These are phyloP conservation scores for Gerosis bhagava DNA, from an alignment of 2,888 invertebrate species.

Conservation along the genomic window DNA sequence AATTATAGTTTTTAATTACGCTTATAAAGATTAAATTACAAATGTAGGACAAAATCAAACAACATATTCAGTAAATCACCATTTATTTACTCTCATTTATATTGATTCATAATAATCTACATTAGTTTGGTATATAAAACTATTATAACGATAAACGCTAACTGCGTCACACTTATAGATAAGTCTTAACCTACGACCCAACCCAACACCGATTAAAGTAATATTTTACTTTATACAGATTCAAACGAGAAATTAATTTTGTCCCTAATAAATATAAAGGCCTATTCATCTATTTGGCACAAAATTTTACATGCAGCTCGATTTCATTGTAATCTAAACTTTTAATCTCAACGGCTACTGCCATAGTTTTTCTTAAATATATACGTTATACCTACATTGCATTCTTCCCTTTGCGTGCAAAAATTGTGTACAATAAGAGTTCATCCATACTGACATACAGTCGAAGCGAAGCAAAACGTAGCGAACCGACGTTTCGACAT, in stretches of 20 bases:
- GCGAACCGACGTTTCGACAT: too few relatives aligned
- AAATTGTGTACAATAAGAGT: not conserved
- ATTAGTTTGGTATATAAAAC: constrained; percentile 73
- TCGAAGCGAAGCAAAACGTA: too few relatives aligned
- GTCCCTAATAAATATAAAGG: constrained; percentile 68
- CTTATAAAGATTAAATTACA: too few relatives aligned
- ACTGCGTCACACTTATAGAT: constrained; percentile 53
- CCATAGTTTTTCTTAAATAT: constrained; percentile 9
- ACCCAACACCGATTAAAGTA: constrained; percentile 60
- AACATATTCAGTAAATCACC: constrained; percentile 32
- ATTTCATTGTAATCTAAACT: not conserved
- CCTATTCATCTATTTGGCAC: constrained; percentile 73
- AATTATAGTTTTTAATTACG: too few relatives aligned
- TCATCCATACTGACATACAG: too few relatives aligned
- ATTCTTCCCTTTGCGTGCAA: constrained; percentile 23
- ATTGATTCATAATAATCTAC: constrained; percentile 59
- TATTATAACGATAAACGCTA: constrained; percentile 48
- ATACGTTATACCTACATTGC: constrained; percentile 38
- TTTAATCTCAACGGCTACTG: constrained; percentile 6
- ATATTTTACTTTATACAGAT: constrained; percentile 37
- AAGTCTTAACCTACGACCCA: constrained; percentile 38
- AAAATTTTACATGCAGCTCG: constrained; percentile 53
- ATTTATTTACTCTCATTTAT: constrained; percentile 55
- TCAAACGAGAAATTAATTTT: constrained; percentile 57
- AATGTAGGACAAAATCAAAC: constrained; percentile 44